Percentiles rank a stretch among this genome's conserved stretches.
Evolutionary conservation across 30 jellyfish, hydroid and myxozoan species (phyloP).

Genomic region (Aurelia sp.): DNA sequence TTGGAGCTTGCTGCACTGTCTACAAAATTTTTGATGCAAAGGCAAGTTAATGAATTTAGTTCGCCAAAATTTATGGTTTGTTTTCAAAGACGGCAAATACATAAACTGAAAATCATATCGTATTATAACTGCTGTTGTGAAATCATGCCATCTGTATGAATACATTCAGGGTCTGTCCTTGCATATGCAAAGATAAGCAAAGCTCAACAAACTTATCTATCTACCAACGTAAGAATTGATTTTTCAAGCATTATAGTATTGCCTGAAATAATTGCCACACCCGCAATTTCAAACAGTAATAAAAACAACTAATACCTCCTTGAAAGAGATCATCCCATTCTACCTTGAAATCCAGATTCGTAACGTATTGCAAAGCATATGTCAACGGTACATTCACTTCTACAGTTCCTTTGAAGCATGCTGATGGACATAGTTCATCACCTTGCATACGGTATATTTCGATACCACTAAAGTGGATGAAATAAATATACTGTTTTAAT

Average conservation of each 20-base stretch:
- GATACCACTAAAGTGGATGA: slow-evolving; percentile 63
- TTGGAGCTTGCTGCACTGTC: too few relatives aligned
- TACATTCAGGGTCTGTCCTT: too few relatives aligned
- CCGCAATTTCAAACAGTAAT: too few relatives aligned
- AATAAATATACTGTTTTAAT: neutral
- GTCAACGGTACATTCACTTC: slow-evolving; percentile 78
- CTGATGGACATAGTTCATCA: slow-evolving; percentile 81
- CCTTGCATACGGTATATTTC: slow-evolving; percentile 75
- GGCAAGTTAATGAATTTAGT: too few relatives aligned
- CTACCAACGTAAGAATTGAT: neutral
- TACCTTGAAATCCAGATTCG: slow-evolving; percentile 65
- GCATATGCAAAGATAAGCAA: too few relatives aligned
- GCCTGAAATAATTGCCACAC: too few relatives aligned
- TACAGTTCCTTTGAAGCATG: slow-evolving; percentile 87
- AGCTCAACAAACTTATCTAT: neutral
- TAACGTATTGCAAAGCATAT: slow-evolving; percentile 69
- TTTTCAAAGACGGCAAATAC: too few relatives aligned
- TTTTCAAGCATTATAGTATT: neutral
- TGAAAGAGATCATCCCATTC: slow-evolving; percentile 90
- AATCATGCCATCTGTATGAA: too few relatives aligned
- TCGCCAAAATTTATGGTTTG: too few relatives aligned
- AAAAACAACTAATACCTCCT: slow-evolving; percentile 35
- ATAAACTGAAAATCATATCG: too few relatives aligned
- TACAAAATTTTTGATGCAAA: too few relatives aligned
- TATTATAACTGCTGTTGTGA: too few relatives aligned